phyloP scores from a whole-genome alignment of 1,140 invertebrate species.

The Drosophila obscura region DNA sequence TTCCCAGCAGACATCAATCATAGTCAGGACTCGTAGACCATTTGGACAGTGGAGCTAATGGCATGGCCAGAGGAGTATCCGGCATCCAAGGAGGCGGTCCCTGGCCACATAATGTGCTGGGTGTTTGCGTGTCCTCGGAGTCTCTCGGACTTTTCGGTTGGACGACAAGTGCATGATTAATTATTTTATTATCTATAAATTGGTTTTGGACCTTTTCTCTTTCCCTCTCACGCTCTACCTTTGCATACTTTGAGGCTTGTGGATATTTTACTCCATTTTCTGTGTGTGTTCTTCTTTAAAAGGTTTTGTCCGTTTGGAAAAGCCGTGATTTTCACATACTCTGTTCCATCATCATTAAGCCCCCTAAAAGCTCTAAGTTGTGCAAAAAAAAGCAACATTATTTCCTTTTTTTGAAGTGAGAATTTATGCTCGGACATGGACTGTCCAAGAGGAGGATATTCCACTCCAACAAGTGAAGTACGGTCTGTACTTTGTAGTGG shows the following conservation, averaged over 20 bases:
- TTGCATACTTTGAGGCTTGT: constrained; percentile 50
- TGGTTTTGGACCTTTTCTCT: constrained; percentile 57
- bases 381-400: not conserved
- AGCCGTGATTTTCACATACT: not conserved
- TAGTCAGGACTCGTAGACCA: constrained; percentile 28
- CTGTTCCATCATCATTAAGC: constrained; percentile 20
- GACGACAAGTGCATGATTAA: constrained; percentile 78
- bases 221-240: constrained; percentile 2
- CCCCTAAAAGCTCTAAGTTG: not conserved
- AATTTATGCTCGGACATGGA: not conserved
- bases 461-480: constrained; percentile 23
- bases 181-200: constrained; percentile 81
- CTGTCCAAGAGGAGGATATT: not conserved
- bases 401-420: constrained; percentile 1
- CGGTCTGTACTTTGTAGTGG: constrained; percentile 3
- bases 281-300: constrained; percentile 3
- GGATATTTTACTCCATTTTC: constrained; percentile 26
- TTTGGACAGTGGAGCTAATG: constrained; percentile 70
- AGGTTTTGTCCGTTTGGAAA: constrained; percentile 7
- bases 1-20: constrained; percentile 63
- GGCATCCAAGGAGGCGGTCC: no score
- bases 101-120: constrained; percentile 65
- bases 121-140: constrained; percentile 69
- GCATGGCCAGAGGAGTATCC: constrained; percentile 44
- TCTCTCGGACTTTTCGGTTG: constrained; percentile 35